Evolutionary conservation across 2,888 invertebrate species (phyloP), one percentile per base, ranked within the genome.

Genomic region (Piscicola geometra): DNA sequence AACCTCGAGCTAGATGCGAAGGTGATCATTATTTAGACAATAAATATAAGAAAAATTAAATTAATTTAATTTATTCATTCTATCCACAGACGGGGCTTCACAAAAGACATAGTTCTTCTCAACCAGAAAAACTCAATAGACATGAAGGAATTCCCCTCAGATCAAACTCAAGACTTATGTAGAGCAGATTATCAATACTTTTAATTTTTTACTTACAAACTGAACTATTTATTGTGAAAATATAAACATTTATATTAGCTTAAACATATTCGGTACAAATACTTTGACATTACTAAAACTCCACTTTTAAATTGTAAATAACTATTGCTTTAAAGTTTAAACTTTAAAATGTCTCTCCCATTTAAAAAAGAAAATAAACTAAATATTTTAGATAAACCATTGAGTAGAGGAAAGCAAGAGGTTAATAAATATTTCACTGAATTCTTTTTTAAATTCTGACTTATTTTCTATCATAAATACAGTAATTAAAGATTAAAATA

Each of bases 71-170:
- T 56, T 25, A 5, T 5, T 9, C 41, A 9, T 41, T 35, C 3
- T 69, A 76, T 69, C 71, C 80, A 9, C 80, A 83, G 83, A 79
- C 79, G 21, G 81, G 81, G n/a, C 81, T 84, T 52, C 82, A 84
- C 79, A 84, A 83, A 77, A 80, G 82, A 18, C 84, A 84, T 80
- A 85, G 85, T 75, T 82, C 82, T 3, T 85, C 85, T 1, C 83
- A 84, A 47, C 85, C 85, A 3, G 84, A 84, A 71, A 79, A 81
- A 35, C 79, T 85, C 12, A 76, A 78, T 67, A 70, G 75, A 0
- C 52, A 30, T 12, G 36, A 33, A 50, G 68, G 75, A 67, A 50
- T 75, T 32, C 52, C 75, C 18, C 28, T 70, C 33, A 72, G 56
- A 72, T 72, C 60, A 56, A 56, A 56, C n/a, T 56, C 60, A 56